Evolutionary conservation across 2,113 vertebrate genomes (phyloP).

Genomic region (Porphyrio hochstetteri): DNA sequence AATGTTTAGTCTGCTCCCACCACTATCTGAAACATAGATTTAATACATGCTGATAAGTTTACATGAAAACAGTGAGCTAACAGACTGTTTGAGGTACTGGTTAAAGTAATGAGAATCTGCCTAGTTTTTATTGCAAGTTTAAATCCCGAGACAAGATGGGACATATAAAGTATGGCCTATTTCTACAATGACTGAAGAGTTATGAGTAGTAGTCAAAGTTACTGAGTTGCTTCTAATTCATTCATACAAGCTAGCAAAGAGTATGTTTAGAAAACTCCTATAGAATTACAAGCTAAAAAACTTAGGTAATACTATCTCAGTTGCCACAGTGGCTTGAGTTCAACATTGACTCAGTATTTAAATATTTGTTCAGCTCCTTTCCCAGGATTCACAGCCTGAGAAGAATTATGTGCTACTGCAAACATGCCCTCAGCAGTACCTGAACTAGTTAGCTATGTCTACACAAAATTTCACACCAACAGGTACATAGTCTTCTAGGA

Average conservation of each 20-base stretch:
- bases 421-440: slow-evolving; percentile 54
- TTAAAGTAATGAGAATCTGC: neutral
- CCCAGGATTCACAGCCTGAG: slow-evolving; percentile 53
- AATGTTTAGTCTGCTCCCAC: neutral
- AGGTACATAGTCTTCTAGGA: neutral
- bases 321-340: slow-evolving; percentile 11
- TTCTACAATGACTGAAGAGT: neutral
- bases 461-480: slow-evolving; percentile 17
- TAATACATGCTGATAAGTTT: neutral
- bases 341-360: slow-evolving; percentile 38
- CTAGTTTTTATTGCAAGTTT: neutral
- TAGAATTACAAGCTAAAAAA: neutral
- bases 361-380: slow-evolving; percentile 59
- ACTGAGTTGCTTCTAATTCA: neutral
- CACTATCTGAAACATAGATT: neutral
- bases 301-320: neutral
- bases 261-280: neutral
- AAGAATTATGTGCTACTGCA: slow-evolving; percentile 39
- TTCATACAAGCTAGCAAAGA: neutral
- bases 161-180: neutral
- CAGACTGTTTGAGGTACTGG: neutral
- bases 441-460: slow-evolving; percentile 5
- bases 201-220: neutral
- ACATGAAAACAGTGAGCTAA: neutral
- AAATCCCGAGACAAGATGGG: neutral